Evolutionary conservation across 2,797 vertebrate genomes (phyloP).

Genomic region (Pampus argenteus): DNA sequence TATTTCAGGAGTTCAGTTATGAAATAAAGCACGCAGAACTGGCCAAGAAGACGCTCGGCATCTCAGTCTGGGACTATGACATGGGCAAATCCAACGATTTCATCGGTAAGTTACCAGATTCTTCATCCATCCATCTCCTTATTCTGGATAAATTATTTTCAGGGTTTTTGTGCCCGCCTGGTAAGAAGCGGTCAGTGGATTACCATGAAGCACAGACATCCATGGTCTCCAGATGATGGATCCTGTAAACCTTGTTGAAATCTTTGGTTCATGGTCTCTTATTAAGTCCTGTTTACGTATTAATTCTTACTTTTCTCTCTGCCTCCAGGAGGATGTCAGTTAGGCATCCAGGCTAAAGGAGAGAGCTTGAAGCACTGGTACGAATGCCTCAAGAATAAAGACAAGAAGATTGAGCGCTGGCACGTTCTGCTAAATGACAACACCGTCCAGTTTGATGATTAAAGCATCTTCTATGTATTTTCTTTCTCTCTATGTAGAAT

Average conservation of each 20-base stretch:
- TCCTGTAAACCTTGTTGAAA: not conserved
- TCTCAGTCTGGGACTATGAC: slow-evolving; percentile 98
- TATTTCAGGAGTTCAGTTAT: slow-evolving; percentile 93
- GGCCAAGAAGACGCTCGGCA: slow-evolving; percentile 94
- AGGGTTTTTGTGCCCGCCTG: too few species aligned
- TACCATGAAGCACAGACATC: not conserved
- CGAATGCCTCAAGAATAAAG: slow-evolving; percentile 97
- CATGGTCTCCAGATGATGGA: not conserved
- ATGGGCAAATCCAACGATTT: slow-evolving; percentile 97
- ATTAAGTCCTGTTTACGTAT: not conserved
- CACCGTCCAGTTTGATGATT: slow-evolving; percentile 90
- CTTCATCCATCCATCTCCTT: not conserved
- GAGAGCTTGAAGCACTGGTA: slow-evolving; percentile 98
- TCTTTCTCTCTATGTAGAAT: slow-evolving; percentile 27
- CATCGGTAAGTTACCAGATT: slow-evolving; percentile 86
- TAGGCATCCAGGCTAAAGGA: slow-evolving; percentile 95
- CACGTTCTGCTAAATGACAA: slow-evolving; percentile 93
- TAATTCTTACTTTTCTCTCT: not conserved
- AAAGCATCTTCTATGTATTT: slow-evolving; percentile 25
- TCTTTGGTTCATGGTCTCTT: too few species aligned
- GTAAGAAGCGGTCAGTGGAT: too few species aligned
- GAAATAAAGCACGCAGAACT: slow-evolving; percentile 96
- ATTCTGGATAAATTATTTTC: too few species aligned
- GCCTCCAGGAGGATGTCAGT: slow-evolving; percentile 90
- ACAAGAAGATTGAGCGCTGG: slow-evolving; percentile 97